Percentiles rank a stretch among this genome's conserved stretches.
phyloP scores from a whole-genome alignment of 1,140 invertebrate species.

The Bombus haemorrhoidalis region DNA sequence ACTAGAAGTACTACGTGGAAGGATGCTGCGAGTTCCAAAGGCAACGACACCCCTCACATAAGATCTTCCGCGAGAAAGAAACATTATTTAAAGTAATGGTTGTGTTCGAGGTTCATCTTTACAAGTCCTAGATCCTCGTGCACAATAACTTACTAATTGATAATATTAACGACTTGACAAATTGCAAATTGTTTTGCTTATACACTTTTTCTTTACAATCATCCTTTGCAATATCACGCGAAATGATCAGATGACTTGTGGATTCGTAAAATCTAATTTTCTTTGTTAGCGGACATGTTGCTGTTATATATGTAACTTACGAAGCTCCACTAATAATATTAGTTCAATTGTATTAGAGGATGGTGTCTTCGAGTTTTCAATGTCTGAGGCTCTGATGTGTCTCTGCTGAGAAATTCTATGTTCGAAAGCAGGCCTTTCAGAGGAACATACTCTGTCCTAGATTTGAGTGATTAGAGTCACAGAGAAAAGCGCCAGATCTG shows the following conservation, averaged over 20 bases:
- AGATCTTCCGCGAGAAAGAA: constrained; percentile 70
- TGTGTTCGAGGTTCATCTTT: neutral
- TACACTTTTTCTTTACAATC: neutral
- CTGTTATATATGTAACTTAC: too few species aligned
- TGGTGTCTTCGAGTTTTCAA: neutral
- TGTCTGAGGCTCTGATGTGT: neutral
- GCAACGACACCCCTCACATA: constrained; percentile 65
- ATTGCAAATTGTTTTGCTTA: neutral
- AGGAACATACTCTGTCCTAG: neutral
- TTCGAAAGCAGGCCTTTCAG: constrained; percentile 20
- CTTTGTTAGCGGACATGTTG: too few species aligned
- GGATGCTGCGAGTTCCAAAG: constrained; percentile 43
- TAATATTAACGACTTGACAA: neutral
- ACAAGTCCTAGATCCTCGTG: neutral
- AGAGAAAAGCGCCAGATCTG: neutral
- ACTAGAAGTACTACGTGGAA: constrained; percentile 58
- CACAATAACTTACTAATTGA: neutral
- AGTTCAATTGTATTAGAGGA: neutral
- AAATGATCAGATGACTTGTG: neutral
- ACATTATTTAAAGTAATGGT: constrained; percentile 68
- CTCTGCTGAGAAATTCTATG: neutral
- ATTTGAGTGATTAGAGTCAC: neutral
- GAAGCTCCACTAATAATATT: neutral
- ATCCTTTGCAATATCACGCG: neutral
- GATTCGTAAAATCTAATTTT: too few species aligned